Percentiles rank a stretch among this genome's conserved stretches.
phyloP scores from a whole-genome alignment of 2,888 invertebrate species.

The Caenorhabditis macrosperma region DNA sequence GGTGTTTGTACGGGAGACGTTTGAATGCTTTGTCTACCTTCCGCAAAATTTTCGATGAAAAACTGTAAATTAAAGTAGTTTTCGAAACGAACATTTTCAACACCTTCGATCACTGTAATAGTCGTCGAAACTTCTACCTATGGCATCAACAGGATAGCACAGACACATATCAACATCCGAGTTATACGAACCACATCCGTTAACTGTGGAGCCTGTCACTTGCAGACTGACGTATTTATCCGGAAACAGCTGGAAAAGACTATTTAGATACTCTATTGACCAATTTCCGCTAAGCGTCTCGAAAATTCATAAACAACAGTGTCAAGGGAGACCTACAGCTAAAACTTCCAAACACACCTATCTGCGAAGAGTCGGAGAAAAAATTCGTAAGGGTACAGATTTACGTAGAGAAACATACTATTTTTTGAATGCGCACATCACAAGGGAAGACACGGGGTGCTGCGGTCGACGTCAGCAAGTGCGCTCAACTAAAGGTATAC shows the following conservation, averaged over 20 bases:
- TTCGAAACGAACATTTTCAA: not conserved
- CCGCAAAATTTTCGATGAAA: conserved; percentile 8
- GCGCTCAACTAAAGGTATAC: too few relatives aligned
- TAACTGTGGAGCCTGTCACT: conserved; percentile 76
- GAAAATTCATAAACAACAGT: too few relatives aligned
- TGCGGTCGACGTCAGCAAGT: too few relatives aligned
- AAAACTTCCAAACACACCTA: too few relatives aligned
- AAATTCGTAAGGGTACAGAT: too few relatives aligned
- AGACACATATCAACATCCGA: conserved; percentile 79
- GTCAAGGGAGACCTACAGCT: too few relatives aligned
- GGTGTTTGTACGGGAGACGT: not conserved
- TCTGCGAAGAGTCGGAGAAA: too few relatives aligned
- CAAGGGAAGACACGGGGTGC: too few relatives aligned
- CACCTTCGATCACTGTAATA: conserved; percentile 13
- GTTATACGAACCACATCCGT: conserved; percentile 78
- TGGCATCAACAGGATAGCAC: conserved; percentile 35
- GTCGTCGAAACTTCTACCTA: conserved; percentile 40
- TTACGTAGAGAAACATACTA: too few relatives aligned
- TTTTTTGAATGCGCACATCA: too few relatives aligned
- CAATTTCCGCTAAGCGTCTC: not conserved
- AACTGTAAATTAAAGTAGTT: not conserved
- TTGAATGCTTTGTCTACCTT: conserved; percentile 15
- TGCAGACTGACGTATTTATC: conserved; percentile 36
- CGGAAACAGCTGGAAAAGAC: conserved; percentile 23
- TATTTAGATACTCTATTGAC: not conserved